A percentile compares a stretch with the other conserved stretches of the same genome.
These are phyloP conservation scores for Paraplagusia blochii DNA, from an alignment of 2,113 vertebrate genomes.

Conservation along the genomic window DNA sequence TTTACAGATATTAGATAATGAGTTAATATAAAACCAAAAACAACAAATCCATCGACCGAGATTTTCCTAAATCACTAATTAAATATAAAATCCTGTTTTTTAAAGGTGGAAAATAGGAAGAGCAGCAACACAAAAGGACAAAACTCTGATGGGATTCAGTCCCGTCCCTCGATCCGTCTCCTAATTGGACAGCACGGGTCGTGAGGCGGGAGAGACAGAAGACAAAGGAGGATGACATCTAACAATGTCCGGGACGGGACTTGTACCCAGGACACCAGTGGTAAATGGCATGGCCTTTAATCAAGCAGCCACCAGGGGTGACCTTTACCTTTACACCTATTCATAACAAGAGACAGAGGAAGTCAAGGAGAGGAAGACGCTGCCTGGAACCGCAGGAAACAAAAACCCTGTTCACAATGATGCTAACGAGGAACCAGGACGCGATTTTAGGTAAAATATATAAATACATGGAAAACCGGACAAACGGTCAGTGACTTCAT, in stretches of 20 bases:
- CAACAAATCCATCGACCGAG: no score
- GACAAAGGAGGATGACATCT: slow-evolving; percentile 16
- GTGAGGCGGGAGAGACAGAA: slow-evolving; percentile 12
- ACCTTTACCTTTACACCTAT: slow-evolving; percentile 34
- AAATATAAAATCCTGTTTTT: no score
- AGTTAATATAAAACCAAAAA: no score
- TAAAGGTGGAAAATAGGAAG: no score
- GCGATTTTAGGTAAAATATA: background rate
- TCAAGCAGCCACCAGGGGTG: slow-evolving; percentile 40
- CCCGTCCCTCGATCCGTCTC: background rate
- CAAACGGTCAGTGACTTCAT: no score
- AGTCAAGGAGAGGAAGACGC: slow-evolving; percentile 22
- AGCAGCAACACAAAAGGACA: background rate
- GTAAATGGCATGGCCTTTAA: slow-evolving; percentile 53
- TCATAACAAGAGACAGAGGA: slow-evolving; percentile 28
- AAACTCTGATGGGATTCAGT: slow-evolving; percentile 18
- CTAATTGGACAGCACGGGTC: background rate
- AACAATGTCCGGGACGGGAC: slow-evolving; percentile 35
- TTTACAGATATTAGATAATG: no score
- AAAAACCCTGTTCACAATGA: background rate
- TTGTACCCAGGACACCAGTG: slow-evolving; percentile 26
- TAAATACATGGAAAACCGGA: no score
- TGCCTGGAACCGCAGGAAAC: slow-evolving; percentile 13
- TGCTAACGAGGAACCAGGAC: background rate
- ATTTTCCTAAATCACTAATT: no score